Conservation (phyloP, 2,797 vertebrate species). For the Choloepus didactylus region DNA sequence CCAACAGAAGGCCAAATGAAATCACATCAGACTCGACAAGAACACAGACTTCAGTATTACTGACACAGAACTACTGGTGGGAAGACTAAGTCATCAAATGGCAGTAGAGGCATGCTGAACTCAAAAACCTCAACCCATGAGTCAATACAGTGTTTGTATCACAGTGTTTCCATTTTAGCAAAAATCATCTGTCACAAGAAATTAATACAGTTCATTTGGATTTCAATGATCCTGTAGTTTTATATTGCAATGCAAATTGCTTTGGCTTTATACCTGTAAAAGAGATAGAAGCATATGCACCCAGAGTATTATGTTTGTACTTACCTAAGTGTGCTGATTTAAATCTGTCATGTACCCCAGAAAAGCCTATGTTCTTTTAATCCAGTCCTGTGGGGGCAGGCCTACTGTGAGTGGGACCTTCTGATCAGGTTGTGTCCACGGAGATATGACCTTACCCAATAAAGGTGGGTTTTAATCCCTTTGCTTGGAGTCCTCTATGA, state of each 20-base stretch:
- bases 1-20: background rate
- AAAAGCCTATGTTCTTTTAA: too few species aligned
- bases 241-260: background rate
- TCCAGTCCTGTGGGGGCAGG: too few species aligned
- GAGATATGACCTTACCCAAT: too few species aligned
- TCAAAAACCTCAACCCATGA: background rate
- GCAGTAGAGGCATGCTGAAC: background rate
- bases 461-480: too few species aligned
- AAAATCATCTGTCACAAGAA: slow-evolving; percentile 48
- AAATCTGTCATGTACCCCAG: too few species aligned
- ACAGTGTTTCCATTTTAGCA: background rate
- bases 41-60: background rate
- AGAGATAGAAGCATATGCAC: slow-evolving; percentile 3
- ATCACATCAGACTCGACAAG: background rate
- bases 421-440: too few species aligned
- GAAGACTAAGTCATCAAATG: background rate
- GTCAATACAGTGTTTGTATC: background rate
- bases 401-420: too few species aligned
- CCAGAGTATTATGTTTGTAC: background rate
- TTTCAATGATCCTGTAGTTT: background rate
- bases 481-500: too few species aligned
- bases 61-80: background rate
- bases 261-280: background rate
- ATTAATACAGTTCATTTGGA: background rate
- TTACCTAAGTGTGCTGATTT: background rate